A percentile compares a stretch with the other conserved stretches of the same genome.
These are phyloP conservation scores for Zaprionus tsacasi DNA, from an alignment of 1,140 invertebrate genomes.

Conservation along the genomic window DNA sequence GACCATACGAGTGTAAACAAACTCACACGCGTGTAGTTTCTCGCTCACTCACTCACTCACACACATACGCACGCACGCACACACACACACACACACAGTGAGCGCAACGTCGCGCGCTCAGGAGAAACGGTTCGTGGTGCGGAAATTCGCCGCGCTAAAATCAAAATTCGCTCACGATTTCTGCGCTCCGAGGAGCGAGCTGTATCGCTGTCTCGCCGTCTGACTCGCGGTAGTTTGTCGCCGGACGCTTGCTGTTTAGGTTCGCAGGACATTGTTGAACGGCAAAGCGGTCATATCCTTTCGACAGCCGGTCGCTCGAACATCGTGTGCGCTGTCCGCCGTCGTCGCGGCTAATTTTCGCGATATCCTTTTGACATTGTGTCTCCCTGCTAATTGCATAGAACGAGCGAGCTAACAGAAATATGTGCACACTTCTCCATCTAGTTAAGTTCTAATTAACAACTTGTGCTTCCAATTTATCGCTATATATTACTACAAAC, in stretches of 20 bases:
- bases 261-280: constrained; percentile 73
- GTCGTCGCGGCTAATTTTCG: constrained; percentile 43
- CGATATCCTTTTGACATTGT: constrained; percentile 36
- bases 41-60: constrained; percentile 42
- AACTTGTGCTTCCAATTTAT: constrained; percentile 1
- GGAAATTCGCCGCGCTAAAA: constrained; percentile 83
- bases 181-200: constrained; percentile 48
- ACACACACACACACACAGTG: constrained; percentile 33
- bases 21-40: constrained; percentile 52
- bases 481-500: neutral
- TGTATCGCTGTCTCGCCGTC: constrained; percentile 18
- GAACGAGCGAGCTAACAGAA: neutral
- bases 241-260: constrained; percentile 77
- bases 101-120: constrained; percentile 37
- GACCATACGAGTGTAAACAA: constrained; percentile 71
- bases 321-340: constrained; percentile 45
- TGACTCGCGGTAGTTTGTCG: constrained; percentile 77
- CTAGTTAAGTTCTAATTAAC: constrained; percentile 10
- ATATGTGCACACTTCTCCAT: constrained; percentile 1
- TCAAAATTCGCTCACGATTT: constrained; percentile 81
- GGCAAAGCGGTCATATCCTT: constrained; percentile 74
- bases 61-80: constrained; percentile 33
- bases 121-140: constrained; percentile 64
- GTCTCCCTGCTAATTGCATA: constrained; percentile 24
- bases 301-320: constrained; percentile 71